A percentile compares a stretch with the other conserved stretches of the same genome.
Evolutionary conservation across 2,113 vertebrate genomes (phyloP).

Genomic region (Ophthalmolycus amberensis): DNA sequence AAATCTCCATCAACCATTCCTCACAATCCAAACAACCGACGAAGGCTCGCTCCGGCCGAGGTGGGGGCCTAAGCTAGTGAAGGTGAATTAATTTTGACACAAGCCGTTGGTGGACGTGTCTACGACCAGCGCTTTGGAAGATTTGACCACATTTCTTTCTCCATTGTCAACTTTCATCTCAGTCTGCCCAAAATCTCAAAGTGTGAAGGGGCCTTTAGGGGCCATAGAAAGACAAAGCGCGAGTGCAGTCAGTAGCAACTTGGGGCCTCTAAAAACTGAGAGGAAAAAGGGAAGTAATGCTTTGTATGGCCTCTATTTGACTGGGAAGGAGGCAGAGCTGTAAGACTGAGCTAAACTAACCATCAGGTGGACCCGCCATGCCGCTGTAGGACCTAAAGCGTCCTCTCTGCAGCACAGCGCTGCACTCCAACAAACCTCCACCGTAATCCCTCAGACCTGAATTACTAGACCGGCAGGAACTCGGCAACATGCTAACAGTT

Average conservation of each 20-base stretch:
- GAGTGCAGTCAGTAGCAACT: not conserved
- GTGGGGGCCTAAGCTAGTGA: too few species aligned
- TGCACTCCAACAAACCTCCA: constrained; percentile 17
- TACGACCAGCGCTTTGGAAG: not conserved
- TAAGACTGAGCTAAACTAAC: constrained; percentile 14
- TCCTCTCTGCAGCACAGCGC: constrained; percentile 42
- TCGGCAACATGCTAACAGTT: constrained; percentile 8
- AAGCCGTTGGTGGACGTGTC: not conserved
- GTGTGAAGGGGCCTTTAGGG: not conserved
- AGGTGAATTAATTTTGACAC: not conserved
- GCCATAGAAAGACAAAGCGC: not conserved
- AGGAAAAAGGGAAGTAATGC: constrained; percentile 30
- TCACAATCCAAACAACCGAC: too few species aligned
- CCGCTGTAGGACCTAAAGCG: constrained; percentile 45
- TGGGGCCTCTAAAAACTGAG: not conserved
- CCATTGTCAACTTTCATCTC: not conserved
- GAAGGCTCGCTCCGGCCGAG: too few species aligned
- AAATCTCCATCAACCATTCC: too few species aligned
- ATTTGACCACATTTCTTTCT: not conserved
- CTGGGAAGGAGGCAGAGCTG: constrained; percentile 23
- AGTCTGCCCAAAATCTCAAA: not conserved
- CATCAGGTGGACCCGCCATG: constrained; percentile 18
- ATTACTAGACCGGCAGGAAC: constrained; percentile 45
- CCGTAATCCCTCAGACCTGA: constrained; percentile 54
- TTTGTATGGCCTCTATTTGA: constrained; percentile 39